Evolutionary conservation across 1,140 invertebrate species (phyloP), one percentile per base, ranked within the genome.

Genomic region (Aphelenchoides fujianensis): DNA sequence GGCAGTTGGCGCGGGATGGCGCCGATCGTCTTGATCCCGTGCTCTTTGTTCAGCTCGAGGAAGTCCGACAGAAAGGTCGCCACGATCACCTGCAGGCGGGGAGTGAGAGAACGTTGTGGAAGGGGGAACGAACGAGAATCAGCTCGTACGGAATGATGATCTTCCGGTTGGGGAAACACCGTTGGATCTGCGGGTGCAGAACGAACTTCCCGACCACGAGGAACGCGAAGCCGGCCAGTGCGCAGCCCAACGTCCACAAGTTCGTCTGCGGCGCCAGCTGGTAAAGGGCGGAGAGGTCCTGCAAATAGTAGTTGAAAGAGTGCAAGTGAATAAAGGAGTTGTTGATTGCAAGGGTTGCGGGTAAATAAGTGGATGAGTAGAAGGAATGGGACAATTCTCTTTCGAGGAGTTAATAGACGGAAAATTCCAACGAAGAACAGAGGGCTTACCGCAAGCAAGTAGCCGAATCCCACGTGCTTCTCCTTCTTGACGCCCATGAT

Each of bases 61-160:
- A 59, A 59, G 34, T 19, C 55, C 12, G 55, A 59, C 5, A 59
- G 19, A 16, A 23, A 27, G 7, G 55, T 59, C 23, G 55, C 5
- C 7, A 23, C 55, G 34, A 59, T 19, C 41, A 48, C 41, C 41
- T 48, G 41, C 12, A 48, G 12, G 23, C 41, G 41, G 12, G 41
- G 12, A 23, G 41, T 48, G 12, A 48, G 23, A 12, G 41, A 48
- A 48, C 12, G 23, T n/a, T n/a, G n/a, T n/a, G 23, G 23, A 12
- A 48, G 23, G 12, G 41, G 23, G 23, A 23, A 48, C 41, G 23
- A 59, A 59, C 55, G 27, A 59, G 34, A 59, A 59, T 59, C 55
- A 59, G 34, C 19, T 59, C 55, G 19, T 59, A 59, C 19, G 55
- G 55, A 7, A 59, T 59, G 55, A 59, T 59, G 5, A 59, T 7